Base-by-base conservation (phyloP, 1,140 invertebrate species). In the Ephestia elutella region DNA sequence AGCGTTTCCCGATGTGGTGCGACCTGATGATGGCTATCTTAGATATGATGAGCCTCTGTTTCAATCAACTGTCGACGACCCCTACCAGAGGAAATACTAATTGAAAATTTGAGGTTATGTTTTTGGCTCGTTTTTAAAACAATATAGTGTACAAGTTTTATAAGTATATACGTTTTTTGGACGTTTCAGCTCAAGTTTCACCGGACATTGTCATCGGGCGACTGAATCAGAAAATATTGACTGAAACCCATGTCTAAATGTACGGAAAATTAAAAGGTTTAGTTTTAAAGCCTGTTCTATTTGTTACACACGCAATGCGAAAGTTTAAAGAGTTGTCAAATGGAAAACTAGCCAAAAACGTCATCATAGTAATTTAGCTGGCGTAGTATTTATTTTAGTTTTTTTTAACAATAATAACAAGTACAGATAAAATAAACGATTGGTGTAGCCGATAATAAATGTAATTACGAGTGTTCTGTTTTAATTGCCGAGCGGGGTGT, bases 41-140 rank as follows among this genome's bases (percentile, higher is more conserved):
- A 73, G 86, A 63, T 90, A 80, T 48, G 86, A 90, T 9, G 82
- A 89, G 35, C 83, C 86, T 3, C 63, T 89, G 2, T 89, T 90
- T 64, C 87, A 87, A 51, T 74, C 76, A 5, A 63, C 84, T 5
- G 70, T 87, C 15, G 86, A 89, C 57, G 85, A 89, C 58, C 79
- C 81, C 0, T 90, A 90, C 60, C 79, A 84, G 62, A 82, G 81
- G 50, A 85, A 84, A 67, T 86, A 87, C 56, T 88, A 74, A 72
- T 11, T 35, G 38, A 18, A 65, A 57, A 21, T 19, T 10, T 20
- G 25, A 57, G n/a, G 10, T 48, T 48, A 32, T 53, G 54, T 68
- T 64, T 66, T 13, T 66, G 69, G 59, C 60, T 66, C 48, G 51
- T 60, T 66, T 64, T 70, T 35, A 19, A 54, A 32, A 44, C 8